phyloP scores from a whole-genome alignment of 2,888 invertebrate genomes.

The Phymatocera aterrima region DNA sequence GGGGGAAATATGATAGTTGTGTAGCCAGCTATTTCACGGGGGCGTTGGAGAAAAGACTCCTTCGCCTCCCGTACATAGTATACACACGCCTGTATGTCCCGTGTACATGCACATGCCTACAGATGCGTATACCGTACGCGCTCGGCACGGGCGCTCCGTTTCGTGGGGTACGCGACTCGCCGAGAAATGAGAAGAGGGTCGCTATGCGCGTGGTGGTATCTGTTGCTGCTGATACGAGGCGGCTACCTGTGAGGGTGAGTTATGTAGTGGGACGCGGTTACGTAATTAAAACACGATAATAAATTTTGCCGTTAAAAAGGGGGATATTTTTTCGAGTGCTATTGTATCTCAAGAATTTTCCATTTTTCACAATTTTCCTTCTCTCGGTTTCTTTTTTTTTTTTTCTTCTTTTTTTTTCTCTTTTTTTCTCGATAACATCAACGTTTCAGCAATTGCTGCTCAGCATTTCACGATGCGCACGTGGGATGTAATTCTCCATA shows the following conservation, averaged over 20 bases:
- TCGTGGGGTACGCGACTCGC: neutral
- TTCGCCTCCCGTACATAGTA: neutral
- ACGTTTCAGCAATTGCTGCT: neutral
- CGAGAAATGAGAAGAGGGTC: neutral
- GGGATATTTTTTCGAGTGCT: neutral
- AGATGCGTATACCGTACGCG: neutral
- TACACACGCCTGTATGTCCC: neutral
- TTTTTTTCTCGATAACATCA: too few species aligned
- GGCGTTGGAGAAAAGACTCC: slow-evolving; percentile 49
- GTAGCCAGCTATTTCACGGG: slow-evolving; percentile 64
- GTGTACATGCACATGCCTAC: neutral
- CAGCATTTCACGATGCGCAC: neutral
- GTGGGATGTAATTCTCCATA: neutral
- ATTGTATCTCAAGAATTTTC: neutral
- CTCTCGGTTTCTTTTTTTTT: neutral
- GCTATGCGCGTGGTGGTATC: slow-evolving; percentile 11
- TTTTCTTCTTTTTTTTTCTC: neutral
- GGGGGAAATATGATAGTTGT: slow-evolving; percentile 67
- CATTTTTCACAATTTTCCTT: too few species aligned
- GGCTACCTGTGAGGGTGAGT: neutral
- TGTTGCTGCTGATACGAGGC: slow-evolving; percentile 5
- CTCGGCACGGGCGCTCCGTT: neutral
- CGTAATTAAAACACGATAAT: slow-evolving; percentile 15
- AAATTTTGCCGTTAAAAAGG: neutral
- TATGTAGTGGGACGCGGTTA: neutral